A percentile compares a stretch with the other conserved stretches of the same genome.
phyloP scores from a whole-genome alignment of 2,888 invertebrate species.

The Hyposoter didymator region DNA sequence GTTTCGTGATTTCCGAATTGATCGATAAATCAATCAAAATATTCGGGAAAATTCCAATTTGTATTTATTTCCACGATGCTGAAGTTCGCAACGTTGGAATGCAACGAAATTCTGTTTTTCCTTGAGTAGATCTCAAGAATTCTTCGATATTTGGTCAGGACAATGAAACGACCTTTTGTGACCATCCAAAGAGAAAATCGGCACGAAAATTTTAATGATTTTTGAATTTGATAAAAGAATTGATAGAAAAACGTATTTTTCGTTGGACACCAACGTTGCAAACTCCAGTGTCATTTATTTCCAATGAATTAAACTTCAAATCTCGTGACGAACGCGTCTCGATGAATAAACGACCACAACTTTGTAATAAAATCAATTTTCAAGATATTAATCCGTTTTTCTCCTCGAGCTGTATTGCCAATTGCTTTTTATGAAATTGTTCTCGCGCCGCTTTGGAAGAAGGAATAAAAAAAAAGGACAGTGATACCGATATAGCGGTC shows the following conservation, averaged over 20 bases:
- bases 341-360: neutral
- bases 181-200: too few relatives aligned
- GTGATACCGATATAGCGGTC: constrained; percentile 30
- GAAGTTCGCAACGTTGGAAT: too few relatives aligned
- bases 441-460: constrained; percentile 28
- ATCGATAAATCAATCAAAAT: neutral
- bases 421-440: constrained; percentile 44
- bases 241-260: too few relatives aligned
- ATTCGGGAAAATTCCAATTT: neutral
- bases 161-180: too few relatives aligned
- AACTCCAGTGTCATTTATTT: too few relatives aligned
- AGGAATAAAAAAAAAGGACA: constrained; percentile 13
- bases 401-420: neutral
- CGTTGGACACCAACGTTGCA: too few relatives aligned
- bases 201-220: too few relatives aligned
- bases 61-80: neutral
- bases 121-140: too few relatives aligned
- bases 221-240: too few relatives aligned
- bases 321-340: neutral
- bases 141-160: too few relatives aligned
- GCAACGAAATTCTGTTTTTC: too few relatives aligned
- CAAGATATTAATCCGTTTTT: constrained; percentile 17
- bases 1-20: neutral
- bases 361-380: constrained; percentile 22
- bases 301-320: neutral